These are phyloP conservation scores for Danio aesculapii DNA, from an alignment of 2,797 vertebrate genomes.

Conservation along the genomic window DNA sequence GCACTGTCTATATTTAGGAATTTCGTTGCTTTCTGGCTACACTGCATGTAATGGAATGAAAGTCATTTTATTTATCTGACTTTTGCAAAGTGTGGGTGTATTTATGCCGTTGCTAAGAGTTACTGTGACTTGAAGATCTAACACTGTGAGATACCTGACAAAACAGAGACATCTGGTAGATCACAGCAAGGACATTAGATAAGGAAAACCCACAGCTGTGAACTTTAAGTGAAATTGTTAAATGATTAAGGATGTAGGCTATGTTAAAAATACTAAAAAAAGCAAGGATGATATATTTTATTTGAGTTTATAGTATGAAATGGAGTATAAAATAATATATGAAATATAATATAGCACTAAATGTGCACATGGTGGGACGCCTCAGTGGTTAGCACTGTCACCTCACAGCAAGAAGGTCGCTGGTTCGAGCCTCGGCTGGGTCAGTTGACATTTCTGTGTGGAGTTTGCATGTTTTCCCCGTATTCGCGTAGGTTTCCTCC, in stretches of 20 bases:
- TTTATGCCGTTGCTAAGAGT: constrained; percentile 48
- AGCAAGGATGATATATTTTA: neutral
- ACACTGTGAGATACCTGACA: constrained; percentile 34
- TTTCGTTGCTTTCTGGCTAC: constrained; percentile 25
- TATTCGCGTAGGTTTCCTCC: too few relatives aligned
- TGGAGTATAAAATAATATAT: too few relatives aligned
- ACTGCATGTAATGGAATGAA: constrained; percentile 43
- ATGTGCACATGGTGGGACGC: too few relatives aligned
- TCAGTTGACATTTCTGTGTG: too few relatives aligned
- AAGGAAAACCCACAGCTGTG: neutral
- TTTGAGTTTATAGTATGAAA: neutral
- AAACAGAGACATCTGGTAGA: constrained; percentile 24
- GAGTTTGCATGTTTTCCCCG: too few relatives aligned
- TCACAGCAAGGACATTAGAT: constrained; percentile 47
- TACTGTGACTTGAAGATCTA: constrained; percentile 34
- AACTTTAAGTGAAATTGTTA: neutral
- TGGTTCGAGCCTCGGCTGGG: too few relatives aligned
- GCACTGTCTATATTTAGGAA: neutral
- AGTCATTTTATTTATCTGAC: constrained; percentile 34
- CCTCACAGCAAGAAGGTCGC: too few relatives aligned
- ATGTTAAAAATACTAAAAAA: neutral
- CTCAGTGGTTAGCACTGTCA: too few relatives aligned
- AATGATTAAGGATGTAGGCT: neutral
- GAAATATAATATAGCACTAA: too few relatives aligned
- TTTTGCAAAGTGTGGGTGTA: neutral